A percentile compares a stretch with the other conserved stretches of the same genome.
phyloP scores from a whole-genome alignment of 2,888 invertebrate genomes.

The Lutraria lutraria region DNA sequence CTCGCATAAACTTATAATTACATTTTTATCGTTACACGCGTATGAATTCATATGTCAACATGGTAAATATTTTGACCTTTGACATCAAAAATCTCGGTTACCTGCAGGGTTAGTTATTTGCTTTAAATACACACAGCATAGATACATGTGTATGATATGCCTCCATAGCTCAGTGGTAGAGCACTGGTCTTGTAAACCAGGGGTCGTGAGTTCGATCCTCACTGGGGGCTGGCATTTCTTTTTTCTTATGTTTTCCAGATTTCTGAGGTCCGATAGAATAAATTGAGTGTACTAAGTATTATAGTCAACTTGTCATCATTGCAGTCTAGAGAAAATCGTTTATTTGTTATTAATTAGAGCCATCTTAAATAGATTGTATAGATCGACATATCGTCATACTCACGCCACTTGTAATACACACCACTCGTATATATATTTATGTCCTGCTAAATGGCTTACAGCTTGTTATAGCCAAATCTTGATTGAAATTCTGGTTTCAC shows the following conservation, averaged over 20 bases:
- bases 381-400: too few relatives aligned
- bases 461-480: too few relatives aligned
- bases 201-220: constrained; percentile 34
- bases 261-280: neutral
- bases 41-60: constrained; percentile 34
- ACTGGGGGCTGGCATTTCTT: neutral
- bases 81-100: neutral
- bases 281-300: neutral
- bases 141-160: too few relatives aligned
- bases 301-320: neutral
- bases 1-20: neutral
- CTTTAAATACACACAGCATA: too few relatives aligned
- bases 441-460: too few relatives aligned
- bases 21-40: neutral
- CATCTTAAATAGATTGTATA: too few relatives aligned
- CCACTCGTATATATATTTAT: too few relatives aligned
- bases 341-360: too few relatives aligned
- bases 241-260: neutral
- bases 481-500: too few relatives aligned
- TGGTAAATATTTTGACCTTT: constrained; percentile 24
- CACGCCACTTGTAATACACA: too few relatives aligned
- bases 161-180: constrained; percentile 41
- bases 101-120: neutral
- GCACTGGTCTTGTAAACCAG: constrained; percentile 36
- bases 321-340: neutral